Conservation (phyloP, 37 sponge, comb jelly and placozoan species). For the Axinella damicornis region DNA sequence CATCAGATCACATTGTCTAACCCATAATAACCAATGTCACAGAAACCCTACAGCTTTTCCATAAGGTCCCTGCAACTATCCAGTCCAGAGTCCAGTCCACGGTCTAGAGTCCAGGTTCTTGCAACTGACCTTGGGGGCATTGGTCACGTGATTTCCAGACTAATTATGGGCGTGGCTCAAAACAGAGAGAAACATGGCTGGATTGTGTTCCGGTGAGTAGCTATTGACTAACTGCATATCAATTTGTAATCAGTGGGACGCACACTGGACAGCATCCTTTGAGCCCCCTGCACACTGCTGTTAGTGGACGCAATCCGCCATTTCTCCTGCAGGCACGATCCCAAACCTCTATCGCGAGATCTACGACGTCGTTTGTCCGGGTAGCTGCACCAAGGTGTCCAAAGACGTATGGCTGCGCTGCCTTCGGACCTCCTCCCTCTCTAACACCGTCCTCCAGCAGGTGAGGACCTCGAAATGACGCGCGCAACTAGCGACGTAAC, state of each 20-base stretch:
- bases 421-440: constrained; percentile 35
- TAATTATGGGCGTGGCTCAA: not conserved
- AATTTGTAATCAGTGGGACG: too few species aligned
- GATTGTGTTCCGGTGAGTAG: constrained; percentile 42
- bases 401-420: constrained; percentile 58
- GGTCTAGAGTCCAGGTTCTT: too few species aligned
- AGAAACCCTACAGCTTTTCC: too few species aligned
- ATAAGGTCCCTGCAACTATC: too few species aligned
- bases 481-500: too few species aligned
- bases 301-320: too few species aligned
- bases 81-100: too few species aligned
- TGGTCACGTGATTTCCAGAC: not conserved
- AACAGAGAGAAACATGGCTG: constrained; percentile 23
- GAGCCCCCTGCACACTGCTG: too few species aligned
- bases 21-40: too few species aligned
- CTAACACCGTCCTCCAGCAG: constrained; percentile 37
- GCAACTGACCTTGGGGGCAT: not conserved
- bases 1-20: too few species aligned
- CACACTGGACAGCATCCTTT: too few species aligned
- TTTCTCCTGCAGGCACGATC: constrained; percentile 59
- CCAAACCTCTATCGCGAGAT: constrained; percentile 79
- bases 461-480: not conserved
- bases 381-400: constrained; percentile 24
- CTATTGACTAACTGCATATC: not conserved
- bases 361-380: constrained; percentile 44